phyloP scores from a whole-genome alignment of 1,140 invertebrate genomes.

The Hermatobates lingyangjiaoensis region DNA sequence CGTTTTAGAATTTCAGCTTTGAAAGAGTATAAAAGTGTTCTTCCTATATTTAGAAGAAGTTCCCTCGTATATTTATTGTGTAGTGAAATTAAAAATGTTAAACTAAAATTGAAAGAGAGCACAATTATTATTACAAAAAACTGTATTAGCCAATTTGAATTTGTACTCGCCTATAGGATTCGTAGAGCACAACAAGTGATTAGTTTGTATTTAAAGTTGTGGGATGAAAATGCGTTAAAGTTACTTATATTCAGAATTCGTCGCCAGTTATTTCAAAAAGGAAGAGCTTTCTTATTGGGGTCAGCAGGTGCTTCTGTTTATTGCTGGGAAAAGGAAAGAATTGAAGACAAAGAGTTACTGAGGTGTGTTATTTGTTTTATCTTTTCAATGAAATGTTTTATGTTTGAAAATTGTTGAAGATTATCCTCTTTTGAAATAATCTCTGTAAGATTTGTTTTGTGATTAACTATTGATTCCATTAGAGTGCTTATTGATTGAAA shows the following conservation, averaged over 20 bases:
- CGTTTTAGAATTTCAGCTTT: too few species aligned
- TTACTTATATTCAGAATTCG: slow-evolving; percentile 32
- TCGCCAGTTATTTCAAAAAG: slow-evolving; percentile 25
- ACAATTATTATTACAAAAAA: slow-evolving; percentile 27
- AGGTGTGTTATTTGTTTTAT: slow-evolving; percentile 19
- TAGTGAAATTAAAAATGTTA: too few species aligned
- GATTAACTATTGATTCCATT: neutral
- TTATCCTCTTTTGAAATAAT: neutral
- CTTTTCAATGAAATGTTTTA: neutral
- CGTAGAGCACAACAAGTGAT: slow-evolving; percentile 38
- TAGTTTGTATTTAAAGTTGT: slow-evolving; percentile 36
- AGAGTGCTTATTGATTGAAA: neutral
- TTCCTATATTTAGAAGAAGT: too few species aligned
- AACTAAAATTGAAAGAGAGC: slow-evolving; percentile 25
- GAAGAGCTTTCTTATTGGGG: slow-evolving; percentile 4
- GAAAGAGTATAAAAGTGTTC: too few species aligned
- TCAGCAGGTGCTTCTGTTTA: slow-evolving; percentile 25
- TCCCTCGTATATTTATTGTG: too few species aligned
- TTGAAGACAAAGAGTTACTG: slow-evolving; percentile 29
- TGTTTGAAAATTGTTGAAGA: neutral
- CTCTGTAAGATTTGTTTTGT: neutral
- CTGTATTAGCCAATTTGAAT: slow-evolving; percentile 40
- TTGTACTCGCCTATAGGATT: slow-evolving; percentile 36
- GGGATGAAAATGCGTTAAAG: slow-evolving; percentile 35
- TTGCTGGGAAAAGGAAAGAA: slow-evolving; percentile 34